These are phyloP conservation scores for Numenius phaeopus DNA, from an alignment of 2,797 vertebrate genomes.

Conservation along the genomic window DNA sequence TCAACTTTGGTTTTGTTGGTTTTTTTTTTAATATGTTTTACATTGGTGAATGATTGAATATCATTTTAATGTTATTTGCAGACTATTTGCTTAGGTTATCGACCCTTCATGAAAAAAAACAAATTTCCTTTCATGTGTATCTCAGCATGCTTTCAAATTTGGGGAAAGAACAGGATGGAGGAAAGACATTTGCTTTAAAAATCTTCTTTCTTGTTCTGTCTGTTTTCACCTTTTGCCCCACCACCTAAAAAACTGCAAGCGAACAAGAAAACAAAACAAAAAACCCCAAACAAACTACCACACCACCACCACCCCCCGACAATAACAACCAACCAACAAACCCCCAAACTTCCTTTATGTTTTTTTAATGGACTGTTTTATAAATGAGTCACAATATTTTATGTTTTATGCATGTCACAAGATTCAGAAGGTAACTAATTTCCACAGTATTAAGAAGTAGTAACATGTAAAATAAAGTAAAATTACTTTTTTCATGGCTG, in stretches of 20 bases:
- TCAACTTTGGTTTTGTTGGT: not conserved
- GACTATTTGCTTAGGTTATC: not conserved
- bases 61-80: not conserved
- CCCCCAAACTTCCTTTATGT: not conserved
- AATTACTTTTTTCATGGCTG: not conserved
- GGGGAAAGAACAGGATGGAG: not conserved
- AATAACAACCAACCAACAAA: not conserved
- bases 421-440: not conserved
- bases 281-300: not conserved
- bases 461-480: not conserved
- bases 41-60: not conserved
- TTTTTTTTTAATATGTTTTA: not conserved
- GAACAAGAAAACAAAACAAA: not conserved
- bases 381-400: not conserved
- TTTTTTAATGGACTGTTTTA: not conserved
- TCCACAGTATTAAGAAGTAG: not conserved
- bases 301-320: fast-evolving
- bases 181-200: not conserved
- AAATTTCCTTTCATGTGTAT: not conserved
- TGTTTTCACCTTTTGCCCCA: not conserved
- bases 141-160: not conserved
- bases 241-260: not conserved
- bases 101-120: not conserved
- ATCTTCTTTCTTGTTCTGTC: not conserved
- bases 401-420: not conserved